phyloP scores from a whole-genome alignment of 2,797 vertebrate genomes.

The Pyrocephalus nanus region DNA sequence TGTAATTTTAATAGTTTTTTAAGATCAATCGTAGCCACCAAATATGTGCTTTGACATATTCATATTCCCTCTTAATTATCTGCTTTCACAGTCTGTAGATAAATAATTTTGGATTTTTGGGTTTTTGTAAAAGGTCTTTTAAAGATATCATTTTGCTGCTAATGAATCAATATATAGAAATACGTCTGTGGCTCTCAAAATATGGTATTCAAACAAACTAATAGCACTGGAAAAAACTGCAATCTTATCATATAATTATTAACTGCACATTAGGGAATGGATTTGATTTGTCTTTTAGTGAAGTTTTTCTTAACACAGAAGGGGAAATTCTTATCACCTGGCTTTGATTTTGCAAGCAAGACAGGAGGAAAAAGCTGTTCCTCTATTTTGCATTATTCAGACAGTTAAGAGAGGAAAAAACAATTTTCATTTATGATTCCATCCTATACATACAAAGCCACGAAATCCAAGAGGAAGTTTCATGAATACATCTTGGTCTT shows the following conservation, averaged over 20 bases:
- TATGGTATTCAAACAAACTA: background rate
- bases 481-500: background rate
- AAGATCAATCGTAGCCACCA: background rate
- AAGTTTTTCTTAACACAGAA: background rate
- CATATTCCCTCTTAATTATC: background rate
- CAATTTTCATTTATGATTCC: background rate
- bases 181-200: background rate
- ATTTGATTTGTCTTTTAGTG: background rate
- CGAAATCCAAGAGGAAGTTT: background rate
- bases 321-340: background rate
- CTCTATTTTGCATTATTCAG: background rate
- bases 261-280: background rate
- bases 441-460: background rate
- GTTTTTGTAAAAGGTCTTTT: background rate
- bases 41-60: background rate
- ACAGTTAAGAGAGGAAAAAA: background rate
- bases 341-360: background rate
- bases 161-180: conserved; percentile 46
- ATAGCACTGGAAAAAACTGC: background rate
- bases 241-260: background rate
- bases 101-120: background rate
- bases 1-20: background rate
- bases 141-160: conserved; percentile 16
- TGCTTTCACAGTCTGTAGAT: background rate
- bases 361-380: background rate